Base-by-base conservation (phyloP, 2,113 vertebrate species). In the Tricholaema leucomelas region DNA sequence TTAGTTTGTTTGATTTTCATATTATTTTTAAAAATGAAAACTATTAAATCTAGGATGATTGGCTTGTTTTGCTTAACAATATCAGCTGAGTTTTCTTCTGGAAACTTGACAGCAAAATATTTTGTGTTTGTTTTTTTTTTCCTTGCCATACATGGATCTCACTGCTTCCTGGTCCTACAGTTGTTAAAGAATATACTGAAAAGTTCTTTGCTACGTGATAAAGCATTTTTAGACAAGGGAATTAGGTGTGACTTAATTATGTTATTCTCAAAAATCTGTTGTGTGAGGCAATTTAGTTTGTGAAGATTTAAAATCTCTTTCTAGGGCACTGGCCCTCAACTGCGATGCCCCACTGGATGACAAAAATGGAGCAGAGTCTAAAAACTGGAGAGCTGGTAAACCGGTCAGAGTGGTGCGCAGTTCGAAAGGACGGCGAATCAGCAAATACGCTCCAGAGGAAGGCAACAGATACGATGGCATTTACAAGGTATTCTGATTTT, bases 401-500 rank as follows among this genome's bases (percentile, higher is more conserved):
- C 99, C 99, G 21, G 99, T 99, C 73, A 95, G 99, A 93, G 99
- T 99, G 66, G 98, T 99, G 81, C 99, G 99, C 88, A 99, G 99
- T 96, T 99, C 99, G 48, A 99, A 99, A 97, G 99, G 99, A 72
- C 98, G 99, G 38, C 98, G 99, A 71, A 99, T 99, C 97, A 99
- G 99, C 98, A 99, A 99, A 94, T 99, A 99, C 15, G 99, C 99
- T 80, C 99, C 99, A 5, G 99, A 99, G 96, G 99, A 99, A 96
- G 99, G 99, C 95, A 99, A 99, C 97, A 98, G 99, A 97, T 99
- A 99, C 1, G 99, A 99, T 94, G 99, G 99, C 61, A 99, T 99
- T 97, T 99, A 99, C 97, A 99, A 99, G 99, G 99, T 99, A 97
- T 76, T 91, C 75, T 72, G 87, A 82, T 87, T 87, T 78, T 48